Evolutionary conservation across 1,140 invertebrate genomes (phyloP), one percentile per base, ranked within the genome.

Genomic region (Solenopsis fugax): DNA sequence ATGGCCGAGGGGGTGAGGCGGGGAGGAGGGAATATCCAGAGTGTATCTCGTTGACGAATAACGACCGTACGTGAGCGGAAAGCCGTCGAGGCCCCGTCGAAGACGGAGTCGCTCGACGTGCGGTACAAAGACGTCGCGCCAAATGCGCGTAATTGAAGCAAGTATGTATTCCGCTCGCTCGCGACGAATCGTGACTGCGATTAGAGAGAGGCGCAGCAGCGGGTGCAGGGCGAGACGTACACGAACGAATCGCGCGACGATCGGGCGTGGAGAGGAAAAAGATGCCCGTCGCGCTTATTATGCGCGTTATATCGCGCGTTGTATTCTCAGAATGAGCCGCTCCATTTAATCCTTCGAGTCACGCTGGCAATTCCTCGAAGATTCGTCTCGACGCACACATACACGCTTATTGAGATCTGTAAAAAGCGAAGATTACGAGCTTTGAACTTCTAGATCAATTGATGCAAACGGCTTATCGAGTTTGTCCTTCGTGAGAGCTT

Each of bases 121-220:
- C 45, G 45, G 45, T 37, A 54, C n/a, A 67, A 65, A 69, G 58
- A 34, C 64, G 77, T n/a, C 64, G 45, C 48, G 77, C 77, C 64
- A 81, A 81, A 81, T 71, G 52, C 37, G 48, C 34, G 34, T 71
- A 71, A 81, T 81, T 81, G 62, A 54, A 56, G 52, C 52, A 37
- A 81, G 50, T 58, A 65, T 65, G 16, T 78, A 78, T 78, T 65
- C 76, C 76, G 76, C 64, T 56, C 64, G 48, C 37, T 71, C 48
- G 65, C 52, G 64, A 58, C 77, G 78, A 56, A 71, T 71, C 65
- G 75, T 62, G 75, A 77, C 37, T 29, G 37, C 50, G 78, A 71
- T 71, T 54, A 69, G 77, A 81, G 64, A n/a, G 21, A 37, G 37
- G 37, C 37, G 34, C 34, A 52, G 45, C 29, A 7, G 45, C n/a